These are phyloP conservation scores for Pachypsylla venusta DNA, from an alignment of 1,140 invertebrate genomes.

Conservation along the genomic window DNA sequence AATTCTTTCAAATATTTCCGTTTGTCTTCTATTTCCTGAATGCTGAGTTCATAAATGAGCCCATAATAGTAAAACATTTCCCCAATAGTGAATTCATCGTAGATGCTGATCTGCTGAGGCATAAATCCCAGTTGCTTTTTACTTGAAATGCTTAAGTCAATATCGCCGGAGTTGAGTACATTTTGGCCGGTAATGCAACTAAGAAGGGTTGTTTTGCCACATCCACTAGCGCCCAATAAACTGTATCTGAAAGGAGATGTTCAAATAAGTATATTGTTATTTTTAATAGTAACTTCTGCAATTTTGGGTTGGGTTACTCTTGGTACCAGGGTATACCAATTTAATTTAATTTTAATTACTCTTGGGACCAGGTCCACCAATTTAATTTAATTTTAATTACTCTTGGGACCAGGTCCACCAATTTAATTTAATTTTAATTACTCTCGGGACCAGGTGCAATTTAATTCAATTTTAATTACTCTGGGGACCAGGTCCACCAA, in stretches of 20 bases:
- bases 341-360: too few relatives aligned
- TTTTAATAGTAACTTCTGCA: too few relatives aligned
- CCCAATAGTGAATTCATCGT: conserved; percentile 36
- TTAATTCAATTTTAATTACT: too few relatives aligned
- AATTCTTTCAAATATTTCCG: background rate
- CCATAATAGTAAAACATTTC: conserved; percentile 40
- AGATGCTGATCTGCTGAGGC: conserved; percentile 45
- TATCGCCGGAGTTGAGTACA: conserved; percentile 53
- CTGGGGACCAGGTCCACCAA: too few relatives aligned
- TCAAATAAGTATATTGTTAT: too few relatives aligned
- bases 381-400: too few relatives aligned
- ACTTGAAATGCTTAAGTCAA: conserved; percentile 57
- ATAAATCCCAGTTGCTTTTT: conserved; percentile 65
- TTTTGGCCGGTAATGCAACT: conserved; percentile 64
- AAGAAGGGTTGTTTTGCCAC: conserved; percentile 64
- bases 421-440: too few relatives aligned
- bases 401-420: too few relatives aligned
- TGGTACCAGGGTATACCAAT: too few relatives aligned
- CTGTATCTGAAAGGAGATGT: conserved; percentile 47
- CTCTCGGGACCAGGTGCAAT: too few relatives aligned
- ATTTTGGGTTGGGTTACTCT: too few relatives aligned
- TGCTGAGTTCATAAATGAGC: conserved; percentile 33
- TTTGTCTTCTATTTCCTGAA: background rate
- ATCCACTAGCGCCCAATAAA: conserved; percentile 60
- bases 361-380: too few relatives aligned